Base-by-base conservation (phyloP, 1,140 invertebrate species). In the Apis dorsata region DNA sequence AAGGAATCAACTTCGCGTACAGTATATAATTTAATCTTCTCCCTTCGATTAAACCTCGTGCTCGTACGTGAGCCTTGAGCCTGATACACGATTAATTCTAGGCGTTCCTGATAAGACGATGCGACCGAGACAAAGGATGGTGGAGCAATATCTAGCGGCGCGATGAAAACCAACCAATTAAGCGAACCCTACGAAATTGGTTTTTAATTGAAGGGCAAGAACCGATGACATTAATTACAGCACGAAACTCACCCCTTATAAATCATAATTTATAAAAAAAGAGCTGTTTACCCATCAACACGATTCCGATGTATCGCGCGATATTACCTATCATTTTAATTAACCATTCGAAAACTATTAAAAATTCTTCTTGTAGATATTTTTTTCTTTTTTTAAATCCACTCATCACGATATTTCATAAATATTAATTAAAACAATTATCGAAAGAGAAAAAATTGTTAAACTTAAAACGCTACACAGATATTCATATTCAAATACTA, bases 201-300 rank as follows among this genome's bases (percentile, higher is more conserved):
- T 90, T 90, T 90, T 90, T 90, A 90, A 90, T 90, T 88, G 80
- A 89, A 90, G 81, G 84, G 65, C 69, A 82, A 72, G 79, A 88
- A 88, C 78, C 85, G 83, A 86, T 87, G 83, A 86, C 80, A 78
- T 89, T 88, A 90, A 90, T 90, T 86, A 85, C 71, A 34, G 28
- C 57, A 24, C 63, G 12, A 57, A n/a, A 53, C 55, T 24, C 53
- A 21, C 17, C 44, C 59, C 44, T 15, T 28, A 62, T 82, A 79
- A 79, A 85, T 80, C 19, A 28, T 73, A 69, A 88, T 44, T 44
- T 44, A 44, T 44, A 7, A 44, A 44, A 44, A 44, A 44, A 7
- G 5, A 44, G 5, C 5, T 44, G 34, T 8, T 44, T 4, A 44
- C 4, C 28, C 28, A 34, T 34, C 34, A 34, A 34, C 34, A 44